Conservation (phyloP, 2,888 invertebrate genomes). For the Cantharis lateralis region DNA sequence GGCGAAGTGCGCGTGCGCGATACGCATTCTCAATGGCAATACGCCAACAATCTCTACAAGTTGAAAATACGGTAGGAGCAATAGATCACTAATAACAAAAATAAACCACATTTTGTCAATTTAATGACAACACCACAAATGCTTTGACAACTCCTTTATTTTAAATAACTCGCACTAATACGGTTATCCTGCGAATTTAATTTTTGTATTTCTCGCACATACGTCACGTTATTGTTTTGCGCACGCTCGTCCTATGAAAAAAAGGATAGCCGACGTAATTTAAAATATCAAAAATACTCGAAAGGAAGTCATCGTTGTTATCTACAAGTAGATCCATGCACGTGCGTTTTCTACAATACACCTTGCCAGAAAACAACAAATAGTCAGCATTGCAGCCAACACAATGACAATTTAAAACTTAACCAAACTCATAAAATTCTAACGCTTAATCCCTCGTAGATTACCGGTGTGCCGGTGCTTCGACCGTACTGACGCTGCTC, state of each 20-base stretch:
- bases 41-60: background rate
- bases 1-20: slow-evolving; percentile 16
- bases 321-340: too few species aligned
- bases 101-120: background rate
- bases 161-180: background rate
- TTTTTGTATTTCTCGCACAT: background rate
- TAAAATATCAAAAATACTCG: background rate
- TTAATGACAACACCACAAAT: background rate
- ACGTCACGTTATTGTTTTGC: background rate
- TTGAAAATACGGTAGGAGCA: background rate
- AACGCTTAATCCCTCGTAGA: too few species aligned
- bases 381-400: too few species aligned
- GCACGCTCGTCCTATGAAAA: background rate
- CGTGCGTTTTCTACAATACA: too few species aligned
- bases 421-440: too few species aligned
- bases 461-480: too few species aligned
- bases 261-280: background rate
- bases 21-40: background rate
- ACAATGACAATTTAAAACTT: too few species aligned
- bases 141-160: background rate
- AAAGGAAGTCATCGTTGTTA: too few species aligned
- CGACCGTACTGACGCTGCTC: too few species aligned
- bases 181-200: background rate
- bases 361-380: too few species aligned
- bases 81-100: background rate